Base-by-base conservation (phyloP, 2,888 invertebrate genomes). In the Julus scanicus region DNA sequence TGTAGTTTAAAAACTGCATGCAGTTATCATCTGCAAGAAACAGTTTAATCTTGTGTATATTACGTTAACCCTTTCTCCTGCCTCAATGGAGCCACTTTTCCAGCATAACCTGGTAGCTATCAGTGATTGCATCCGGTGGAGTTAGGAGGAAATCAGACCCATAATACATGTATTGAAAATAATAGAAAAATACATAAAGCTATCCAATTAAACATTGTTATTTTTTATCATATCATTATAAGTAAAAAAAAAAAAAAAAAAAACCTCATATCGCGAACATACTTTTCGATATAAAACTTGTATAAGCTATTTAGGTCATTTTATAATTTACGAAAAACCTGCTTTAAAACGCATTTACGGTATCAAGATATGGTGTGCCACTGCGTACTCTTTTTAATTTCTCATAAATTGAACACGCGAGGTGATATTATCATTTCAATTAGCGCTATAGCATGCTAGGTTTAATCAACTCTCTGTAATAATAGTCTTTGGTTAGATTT, bases 401-500 rank as follows among this genome's bases (percentile, higher is more conserved):
- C 37, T 80, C 80, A 4, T 80, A 80, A 80, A 80, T 80, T 80
- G 80, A 80, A 39, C 80, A 37, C 80, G 37, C 15, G 80, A 80
- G 37, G 80, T 80, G 80, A 80, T 80, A 39, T 13, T 80, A 80
- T 80, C 80, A 80, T 80, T 80, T 13, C 37, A 80, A 37, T 80
- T 37, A 29, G 37, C 71, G 71, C 80, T 37, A 15, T 29, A 9
- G 17, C 20, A 63, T 1, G 80, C 80, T 80, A 80, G 80, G 80
- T 80, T 37, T 80, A 80, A 80, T 80, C 80, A 80, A 80, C 80
- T 80, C 80, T 11, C 8, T 80, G 29, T 37, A 80, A 80, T 80
- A 37, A 80, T 80, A 5, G 80, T 37, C 5, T 39, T 37, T 37
- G 80, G 80, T 80, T 80, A 15, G 29, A 37, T 80, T 80, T 80